Evolutionary conservation across 2,888 invertebrate species (phyloP).

Genomic region (Mesorhabditis spiculigera): DNA sequence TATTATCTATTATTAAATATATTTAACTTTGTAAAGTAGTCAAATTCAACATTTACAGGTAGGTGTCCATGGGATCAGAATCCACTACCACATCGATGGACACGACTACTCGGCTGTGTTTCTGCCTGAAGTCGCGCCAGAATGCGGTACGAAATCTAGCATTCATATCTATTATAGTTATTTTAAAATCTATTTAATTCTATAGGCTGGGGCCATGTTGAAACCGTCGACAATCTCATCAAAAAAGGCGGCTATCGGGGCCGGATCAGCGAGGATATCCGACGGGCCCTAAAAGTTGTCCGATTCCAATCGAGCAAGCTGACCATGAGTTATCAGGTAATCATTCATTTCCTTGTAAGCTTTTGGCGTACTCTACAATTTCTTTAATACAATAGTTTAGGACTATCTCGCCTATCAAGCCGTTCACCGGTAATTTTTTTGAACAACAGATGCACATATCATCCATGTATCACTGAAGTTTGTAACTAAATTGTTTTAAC

Average conservation of each 20-base stretch:
- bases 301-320: slow-evolving; percentile 52
- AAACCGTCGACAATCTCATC: slow-evolving; percentile 93
- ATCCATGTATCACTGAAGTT: background rate
- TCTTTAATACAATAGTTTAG: background rate
- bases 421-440: background rate
- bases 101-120: slow-evolving; percentile 84
- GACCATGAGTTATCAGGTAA: slow-evolving; percentile 42
- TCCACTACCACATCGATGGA: slow-evolving; percentile 86
- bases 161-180: background rate
- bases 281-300: slow-evolving; percentile 34
- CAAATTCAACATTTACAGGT: slow-evolving; percentile 15
- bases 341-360: background rate
- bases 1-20: no score
- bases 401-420: background rate
- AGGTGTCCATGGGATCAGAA: slow-evolving; percentile 80
- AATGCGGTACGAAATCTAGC: slow-evolving; percentile 76
- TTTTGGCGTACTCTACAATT: background rate
- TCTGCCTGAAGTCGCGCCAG: slow-evolving; percentile 92
- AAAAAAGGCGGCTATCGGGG: slow-evolving; percentile 94
- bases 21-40: background rate
- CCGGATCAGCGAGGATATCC: slow-evolving; percentile 64
- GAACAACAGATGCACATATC: background rate
- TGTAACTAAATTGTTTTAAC: background rate
- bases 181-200: background rate
- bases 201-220: slow-evolving; percentile 94